Conservation (phyloP, 2,888 invertebrate genomes). For the Helicoverpa assulta region DNA sequence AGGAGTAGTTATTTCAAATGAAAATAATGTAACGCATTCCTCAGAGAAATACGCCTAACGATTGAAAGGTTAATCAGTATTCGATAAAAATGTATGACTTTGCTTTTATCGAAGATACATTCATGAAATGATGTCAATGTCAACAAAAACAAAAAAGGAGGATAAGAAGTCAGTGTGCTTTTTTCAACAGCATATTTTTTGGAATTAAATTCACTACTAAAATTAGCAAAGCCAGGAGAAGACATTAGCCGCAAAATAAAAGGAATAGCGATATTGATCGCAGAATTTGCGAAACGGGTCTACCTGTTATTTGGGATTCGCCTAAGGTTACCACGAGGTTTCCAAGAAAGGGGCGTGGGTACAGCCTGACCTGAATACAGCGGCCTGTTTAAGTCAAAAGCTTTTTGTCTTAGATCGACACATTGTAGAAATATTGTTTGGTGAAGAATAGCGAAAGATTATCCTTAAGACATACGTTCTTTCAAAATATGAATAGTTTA, state of each 20-base stretch:
- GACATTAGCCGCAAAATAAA: constrained; percentile 41
- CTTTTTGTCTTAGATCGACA: constrained; percentile 20
- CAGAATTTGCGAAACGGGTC: constrained; percentile 24
- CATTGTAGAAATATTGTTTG: constrained; percentile 25
- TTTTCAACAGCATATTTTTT: not conserved
- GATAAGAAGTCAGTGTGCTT: not conserved
- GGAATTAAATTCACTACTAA: constrained; percentile 11
- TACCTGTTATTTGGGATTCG: constrained; percentile 51
- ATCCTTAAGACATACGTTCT: not conserved
- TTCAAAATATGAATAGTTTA: not conserved
- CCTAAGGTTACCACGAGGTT: constrained; percentile 34
- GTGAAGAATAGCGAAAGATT: constrained; percentile 6
- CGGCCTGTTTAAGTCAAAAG: constrained; percentile 29
- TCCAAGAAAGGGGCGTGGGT: constrained; percentile 56
- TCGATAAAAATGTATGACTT: not conserved
- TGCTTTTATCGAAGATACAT: not conserved
- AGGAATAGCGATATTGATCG: constrained; percentile 40
- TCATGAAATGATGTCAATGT: not conserved
- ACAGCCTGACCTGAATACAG: constrained; percentile 54
- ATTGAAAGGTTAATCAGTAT: not conserved
- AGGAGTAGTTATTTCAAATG: not conserved
- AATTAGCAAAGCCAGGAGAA: constrained; percentile 16
- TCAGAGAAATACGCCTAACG: not conserved
- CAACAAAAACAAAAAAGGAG: not conserved
- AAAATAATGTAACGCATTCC: not conserved